phyloP scores from a whole-genome alignment of 2,888 invertebrate genomes.

The Plusia festucae region DNA sequence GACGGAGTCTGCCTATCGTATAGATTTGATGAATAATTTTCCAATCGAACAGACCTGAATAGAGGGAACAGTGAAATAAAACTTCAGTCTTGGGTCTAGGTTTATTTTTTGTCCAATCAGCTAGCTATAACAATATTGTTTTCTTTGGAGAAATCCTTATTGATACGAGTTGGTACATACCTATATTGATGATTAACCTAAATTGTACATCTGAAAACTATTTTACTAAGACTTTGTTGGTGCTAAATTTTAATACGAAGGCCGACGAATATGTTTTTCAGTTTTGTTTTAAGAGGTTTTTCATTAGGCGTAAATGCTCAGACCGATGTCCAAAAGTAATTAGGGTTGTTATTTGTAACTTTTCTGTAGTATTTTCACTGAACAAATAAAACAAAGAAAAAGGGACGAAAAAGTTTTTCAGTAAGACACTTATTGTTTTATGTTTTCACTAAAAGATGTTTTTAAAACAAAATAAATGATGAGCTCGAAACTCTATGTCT shows the following conservation, averaged over 20 bases:
- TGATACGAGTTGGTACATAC: no score
- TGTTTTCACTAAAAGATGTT: conserved; percentile 21
- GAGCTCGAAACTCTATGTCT: background rate
- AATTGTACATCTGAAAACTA: no score
- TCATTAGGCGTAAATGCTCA: background rate
- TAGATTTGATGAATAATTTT: conserved; percentile 83
- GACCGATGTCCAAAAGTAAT: conserved; percentile 7
- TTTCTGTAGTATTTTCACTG: conserved; percentile 14
- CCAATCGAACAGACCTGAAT: conserved; percentile 70
- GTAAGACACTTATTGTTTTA: conserved; percentile 25
- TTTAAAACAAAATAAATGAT: conserved; percentile 8
- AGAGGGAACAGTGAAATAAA: conserved; percentile 54
- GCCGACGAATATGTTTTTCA: background rate
- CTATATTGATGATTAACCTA: no score
- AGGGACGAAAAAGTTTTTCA: conserved; percentile 15
- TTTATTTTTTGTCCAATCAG: conserved; percentile 19
- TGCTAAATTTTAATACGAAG: no score
- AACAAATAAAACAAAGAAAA: conserved; percentile 24
- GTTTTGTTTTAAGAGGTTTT: background rate
- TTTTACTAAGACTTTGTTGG: no score
- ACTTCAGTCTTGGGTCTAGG: conserved; percentile 42
- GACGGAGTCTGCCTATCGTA: conserved; percentile 63
- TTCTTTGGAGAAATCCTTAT: background rate
- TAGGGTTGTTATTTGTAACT: conserved; percentile 9
- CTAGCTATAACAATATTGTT: background rate